Conservation (phyloP, 2,888 invertebrate species). For the Cryptophagus acutangulus region DNA sequence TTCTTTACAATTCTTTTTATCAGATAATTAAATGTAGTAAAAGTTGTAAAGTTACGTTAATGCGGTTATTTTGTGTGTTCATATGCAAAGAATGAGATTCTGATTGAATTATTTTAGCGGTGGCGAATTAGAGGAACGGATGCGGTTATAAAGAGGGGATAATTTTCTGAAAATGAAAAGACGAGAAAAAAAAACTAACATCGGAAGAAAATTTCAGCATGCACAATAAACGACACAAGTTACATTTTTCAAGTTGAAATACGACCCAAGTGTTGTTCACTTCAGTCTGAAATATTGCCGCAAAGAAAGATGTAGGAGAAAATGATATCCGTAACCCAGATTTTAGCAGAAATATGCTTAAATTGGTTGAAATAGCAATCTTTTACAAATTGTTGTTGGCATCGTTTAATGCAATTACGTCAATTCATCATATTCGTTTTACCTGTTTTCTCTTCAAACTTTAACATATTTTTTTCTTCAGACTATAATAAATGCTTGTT, state of each 20-base stretch:
- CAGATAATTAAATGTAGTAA: no score
- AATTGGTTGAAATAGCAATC: conserved; percentile 22
- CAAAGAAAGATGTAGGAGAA: conserved; percentile 39
- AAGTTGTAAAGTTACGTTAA: no score
- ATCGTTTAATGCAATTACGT: conserved; percentile 1
- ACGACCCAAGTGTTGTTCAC: conserved; percentile 44
- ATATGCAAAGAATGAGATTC: no score
- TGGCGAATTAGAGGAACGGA: conserved; percentile 11
- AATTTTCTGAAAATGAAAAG: conserved; percentile 22
- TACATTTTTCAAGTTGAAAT: conserved; percentile 43
- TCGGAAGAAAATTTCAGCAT: conserved; percentile 35
- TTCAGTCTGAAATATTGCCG: conserved; percentile 43
- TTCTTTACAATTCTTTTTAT: no score
- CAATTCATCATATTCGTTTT: no score
- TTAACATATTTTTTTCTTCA: no score
- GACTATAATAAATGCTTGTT: no score
- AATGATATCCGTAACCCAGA: conserved; percentile 32
- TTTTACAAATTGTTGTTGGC: not conserved
- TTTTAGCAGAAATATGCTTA: conserved; percentile 37
- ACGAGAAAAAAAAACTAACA: conserved; percentile 30
- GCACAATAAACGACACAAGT: conserved; percentile 40
- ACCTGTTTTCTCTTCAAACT: no score
- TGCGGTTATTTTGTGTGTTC: no score
- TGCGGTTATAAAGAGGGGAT: conserved; percentile 4
- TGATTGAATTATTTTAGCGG: no score